Evolutionary conservation across 2,113 vertebrate species (phyloP), one percentile per base, ranked within the genome.

Genomic region (Lepisosteus oculatus): DNA sequence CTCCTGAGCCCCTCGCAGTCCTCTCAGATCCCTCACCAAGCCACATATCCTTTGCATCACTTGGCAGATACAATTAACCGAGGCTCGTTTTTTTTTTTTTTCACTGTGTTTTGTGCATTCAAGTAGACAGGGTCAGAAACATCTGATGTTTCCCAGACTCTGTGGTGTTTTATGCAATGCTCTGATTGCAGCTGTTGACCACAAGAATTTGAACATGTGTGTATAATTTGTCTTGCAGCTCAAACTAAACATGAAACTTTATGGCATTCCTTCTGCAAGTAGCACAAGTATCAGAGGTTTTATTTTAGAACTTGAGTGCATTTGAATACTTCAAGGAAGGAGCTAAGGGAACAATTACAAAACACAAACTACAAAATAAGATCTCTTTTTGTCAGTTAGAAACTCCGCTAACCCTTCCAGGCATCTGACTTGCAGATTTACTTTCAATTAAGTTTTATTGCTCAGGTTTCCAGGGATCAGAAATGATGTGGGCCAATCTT

Each of bases 111-210:
- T 77, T 70, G 78, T 59, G 74, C 81, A 81, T 87, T 84, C 68
- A 80, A 84, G 83, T 82, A 78, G 74, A 79, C 79, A 83, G 80
- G 78, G 82, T 81, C 75, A 57, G 84, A 85, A 69, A 80, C 82
- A 79, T 85, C 72, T 88, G 87, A 90, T 67, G 81, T 77, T 84
- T 85, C 77, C 83, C 86, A 88, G 86, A 88, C 83, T 83, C 77
- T 77, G 81, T 82, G 83, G 78, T 56, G 82, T 79, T 84, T 83
- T 88, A 86, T 87, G 86, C 84, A 85, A 89, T 82, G 83, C 84
- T 82, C 77, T 66, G 81, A 85, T 83, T 79, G 84, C 89, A 89
- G 88, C 81, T 85, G 89, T 76, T 87, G 83, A 87, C 85, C 84
- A 85, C 72, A 88, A 87, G 83, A 87, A 85, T 87, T 84, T 82